phyloP scores from a whole-genome alignment of 2,888 invertebrate genomes.

The Melolontha melolontha region DNA sequence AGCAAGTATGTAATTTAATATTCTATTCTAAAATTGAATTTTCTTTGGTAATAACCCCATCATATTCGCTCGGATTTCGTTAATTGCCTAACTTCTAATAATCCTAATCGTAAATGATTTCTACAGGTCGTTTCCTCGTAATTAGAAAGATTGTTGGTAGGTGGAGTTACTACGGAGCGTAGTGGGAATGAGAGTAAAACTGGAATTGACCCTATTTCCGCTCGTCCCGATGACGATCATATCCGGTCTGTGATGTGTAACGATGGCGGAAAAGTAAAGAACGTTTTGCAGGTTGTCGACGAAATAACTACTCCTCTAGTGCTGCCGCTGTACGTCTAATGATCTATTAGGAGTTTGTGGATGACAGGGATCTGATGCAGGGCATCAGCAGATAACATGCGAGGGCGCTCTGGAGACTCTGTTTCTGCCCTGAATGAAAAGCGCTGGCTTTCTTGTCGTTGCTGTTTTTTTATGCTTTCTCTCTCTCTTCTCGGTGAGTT shows the following conservation, averaged over 20 bases:
- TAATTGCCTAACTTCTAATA: not conserved
- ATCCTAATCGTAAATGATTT: conserved; percentile 1
- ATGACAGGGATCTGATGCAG: conserved; percentile 49
- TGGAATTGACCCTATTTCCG: conserved; percentile 55
- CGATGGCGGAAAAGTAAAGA: conserved; percentile 32
- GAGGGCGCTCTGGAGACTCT: not conserved
- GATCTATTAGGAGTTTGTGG: conserved; percentile 51
- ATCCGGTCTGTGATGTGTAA: conserved; percentile 50
- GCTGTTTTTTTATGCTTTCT: conserved; percentile 11
- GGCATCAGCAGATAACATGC: conserved; percentile 26
- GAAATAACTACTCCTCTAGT: conserved; percentile 48
- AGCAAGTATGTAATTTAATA: too few species aligned
- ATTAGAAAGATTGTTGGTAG: conserved; percentile 20
- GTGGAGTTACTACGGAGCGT: conserved; percentile 2
- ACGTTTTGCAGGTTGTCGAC: conserved; percentile 43
- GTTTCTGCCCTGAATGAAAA: conserved; percentile 13
- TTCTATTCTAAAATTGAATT: too few species aligned
- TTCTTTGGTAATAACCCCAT: too few species aligned
- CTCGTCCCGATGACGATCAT: conserved; percentile 52
- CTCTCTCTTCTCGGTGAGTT: not conserved
- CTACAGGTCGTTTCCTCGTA: conserved; percentile 5
- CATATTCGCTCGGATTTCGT: too few species aligned
- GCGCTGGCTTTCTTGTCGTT: not conserved
- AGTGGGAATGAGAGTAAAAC: conserved; percentile 37
- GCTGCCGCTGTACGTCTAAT: conserved; percentile 44